phyloP scores from a whole-genome alignment of 2,797 vertebrate genomes.

The Neosilurus mollespiculum region DNA sequence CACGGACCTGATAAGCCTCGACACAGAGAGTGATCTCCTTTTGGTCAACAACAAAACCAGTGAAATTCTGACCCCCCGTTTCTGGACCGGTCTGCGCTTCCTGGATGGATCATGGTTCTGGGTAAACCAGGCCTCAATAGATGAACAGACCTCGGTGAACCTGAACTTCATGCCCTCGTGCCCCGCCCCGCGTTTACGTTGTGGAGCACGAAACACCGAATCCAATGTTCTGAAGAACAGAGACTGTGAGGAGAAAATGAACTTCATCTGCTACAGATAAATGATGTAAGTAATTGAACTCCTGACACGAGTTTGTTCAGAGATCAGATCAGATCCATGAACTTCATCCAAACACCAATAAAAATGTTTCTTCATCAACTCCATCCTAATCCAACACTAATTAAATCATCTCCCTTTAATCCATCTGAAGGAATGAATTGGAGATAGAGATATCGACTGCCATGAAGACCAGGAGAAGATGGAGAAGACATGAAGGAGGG shows the following conservation, averaged over 20 bases:
- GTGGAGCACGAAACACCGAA: neutral
- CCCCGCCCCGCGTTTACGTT: neutral
- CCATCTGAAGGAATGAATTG: neutral
- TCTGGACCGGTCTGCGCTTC: conserved; percentile 29
- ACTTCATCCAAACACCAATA: neutral
- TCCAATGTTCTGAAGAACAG: neutral
- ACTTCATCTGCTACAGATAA: neutral
- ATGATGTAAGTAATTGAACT: neutral
- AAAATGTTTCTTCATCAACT: no score
- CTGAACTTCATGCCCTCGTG: no score
- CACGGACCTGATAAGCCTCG: conserved; percentile 24
- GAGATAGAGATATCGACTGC: neutral
- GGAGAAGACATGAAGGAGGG: neutral
- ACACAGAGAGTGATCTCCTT: neutral
- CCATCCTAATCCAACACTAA: neutral
- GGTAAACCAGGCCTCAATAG: no score
- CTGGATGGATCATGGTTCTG: no score
- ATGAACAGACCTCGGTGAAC: no score
- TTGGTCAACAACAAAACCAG: neutral
- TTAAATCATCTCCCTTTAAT: neutral
- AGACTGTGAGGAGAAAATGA: conserved; percentile 3
- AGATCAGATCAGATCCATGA: neutral
- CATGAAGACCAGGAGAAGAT: neutral
- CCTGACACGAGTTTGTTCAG: neutral
- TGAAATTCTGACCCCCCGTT: neutral